Percentiles rank a stretch among this genome's conserved stretches.
These are phyloP conservation scores for Noctilio leporinus DNA, from an alignment of 2,113 vertebrate genomes.

Conservation along the genomic window DNA sequence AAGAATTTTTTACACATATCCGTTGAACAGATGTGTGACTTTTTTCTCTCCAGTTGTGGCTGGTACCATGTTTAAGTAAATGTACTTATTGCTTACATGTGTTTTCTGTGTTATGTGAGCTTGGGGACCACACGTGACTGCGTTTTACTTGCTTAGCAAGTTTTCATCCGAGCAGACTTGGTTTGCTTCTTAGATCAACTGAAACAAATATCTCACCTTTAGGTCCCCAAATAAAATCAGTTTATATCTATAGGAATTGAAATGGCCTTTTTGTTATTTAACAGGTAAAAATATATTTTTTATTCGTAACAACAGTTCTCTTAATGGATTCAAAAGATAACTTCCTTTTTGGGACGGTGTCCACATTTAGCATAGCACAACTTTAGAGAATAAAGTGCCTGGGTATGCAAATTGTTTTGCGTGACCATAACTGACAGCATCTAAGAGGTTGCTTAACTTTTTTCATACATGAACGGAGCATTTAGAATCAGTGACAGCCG, in stretches of 20 bases:
- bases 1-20: slow-evolving; percentile 37
- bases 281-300: neutral
- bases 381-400: neutral
- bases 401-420: slow-evolving; percentile 1
- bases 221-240: neutral
- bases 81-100: neutral
- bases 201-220: neutral
- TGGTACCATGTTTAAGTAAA: neutral
- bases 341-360: neutral
- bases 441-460: neutral
- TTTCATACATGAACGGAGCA: neutral
- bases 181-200: slow-evolving; percentile 30
- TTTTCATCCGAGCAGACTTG: neutral
- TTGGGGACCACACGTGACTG: neutral
- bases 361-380: neutral
- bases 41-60: neutral
- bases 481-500: neutral
- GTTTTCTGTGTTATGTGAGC: slow-evolving; percentile 1
- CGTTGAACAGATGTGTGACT: neutral
- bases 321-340: neutral
- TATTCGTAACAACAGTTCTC: neutral
- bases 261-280: neutral
- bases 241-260: neutral
- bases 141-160: neutral
- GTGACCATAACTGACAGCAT: neutral